These are phyloP conservation scores for Drosophila kokeensis DNA, from an alignment of 2,888 invertebrate genomes.

Conservation along the genomic window DNA sequence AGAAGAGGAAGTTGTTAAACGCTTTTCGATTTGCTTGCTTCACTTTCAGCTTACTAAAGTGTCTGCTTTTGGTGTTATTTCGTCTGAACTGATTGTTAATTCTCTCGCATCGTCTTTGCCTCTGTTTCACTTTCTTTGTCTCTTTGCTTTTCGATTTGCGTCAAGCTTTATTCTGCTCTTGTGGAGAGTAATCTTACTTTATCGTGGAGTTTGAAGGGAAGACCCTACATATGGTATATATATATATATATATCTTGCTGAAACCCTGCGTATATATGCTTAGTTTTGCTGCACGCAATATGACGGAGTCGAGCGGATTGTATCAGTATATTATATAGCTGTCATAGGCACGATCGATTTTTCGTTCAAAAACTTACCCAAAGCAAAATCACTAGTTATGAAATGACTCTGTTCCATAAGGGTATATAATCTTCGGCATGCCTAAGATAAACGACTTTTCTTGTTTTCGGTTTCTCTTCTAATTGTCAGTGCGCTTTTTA, in stretches of 20 bases:
- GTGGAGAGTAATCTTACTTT: background rate
- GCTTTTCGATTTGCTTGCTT: background rate
- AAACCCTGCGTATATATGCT: background rate
- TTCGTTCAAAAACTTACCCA: background rate
- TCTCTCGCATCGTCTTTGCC: background rate
- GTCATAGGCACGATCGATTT: background rate
- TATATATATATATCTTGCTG: background rate
- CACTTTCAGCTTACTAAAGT: background rate
- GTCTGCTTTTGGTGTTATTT: background rate
- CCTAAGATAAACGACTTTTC: background rate
- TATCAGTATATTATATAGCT: background rate
- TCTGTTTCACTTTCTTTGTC: background rate
- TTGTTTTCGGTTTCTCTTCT: background rate
- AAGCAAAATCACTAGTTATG: background rate
- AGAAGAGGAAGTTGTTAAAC: background rate
- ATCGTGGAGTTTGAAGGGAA: background rate
- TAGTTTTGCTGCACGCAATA: no score
- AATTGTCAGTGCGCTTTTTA: background rate
- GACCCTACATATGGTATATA: background rate
- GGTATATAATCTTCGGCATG: background rate
- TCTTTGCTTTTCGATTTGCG: background rate
- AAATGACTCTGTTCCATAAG: background rate
- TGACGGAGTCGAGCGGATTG: background rate
- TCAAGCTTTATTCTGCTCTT: background rate
- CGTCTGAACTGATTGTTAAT: background rate